Percentiles rank a stretch among this genome's conserved stretches.
These are phyloP conservation scores for Vimba vimba DNA, from an alignment of 2,113 vertebrate species.

Conservation along the genomic window DNA sequence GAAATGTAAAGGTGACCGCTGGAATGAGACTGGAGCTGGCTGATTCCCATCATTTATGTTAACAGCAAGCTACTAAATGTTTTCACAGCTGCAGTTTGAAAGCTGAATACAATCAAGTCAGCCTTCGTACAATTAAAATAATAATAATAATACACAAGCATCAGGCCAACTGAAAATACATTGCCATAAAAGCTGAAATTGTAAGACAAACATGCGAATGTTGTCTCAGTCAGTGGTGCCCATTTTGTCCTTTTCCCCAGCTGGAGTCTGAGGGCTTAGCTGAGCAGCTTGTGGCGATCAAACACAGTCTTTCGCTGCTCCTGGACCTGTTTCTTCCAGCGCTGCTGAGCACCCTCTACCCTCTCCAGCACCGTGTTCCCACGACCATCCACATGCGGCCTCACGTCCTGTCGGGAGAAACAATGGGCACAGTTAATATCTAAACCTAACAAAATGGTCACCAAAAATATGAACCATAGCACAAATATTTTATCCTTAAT, in stretches of 20 bases:
- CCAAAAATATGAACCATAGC: neutral
- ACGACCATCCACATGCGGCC: slow-evolving; percentile 66
- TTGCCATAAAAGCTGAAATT: slow-evolving; percentile 10
- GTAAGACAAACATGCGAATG: slow-evolving; percentile 10
- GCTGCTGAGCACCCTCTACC: slow-evolving; percentile 93
- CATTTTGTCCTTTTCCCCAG: neutral
- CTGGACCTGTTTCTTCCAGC: slow-evolving; percentile 97
- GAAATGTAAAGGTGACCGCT: neutral
- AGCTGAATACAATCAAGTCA: neutral
- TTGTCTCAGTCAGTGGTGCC: slow-evolving; percentile 9
- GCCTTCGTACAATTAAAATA: neutral
- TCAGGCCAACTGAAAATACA: neutral
- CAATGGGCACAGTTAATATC: slow-evolving; percentile 19
- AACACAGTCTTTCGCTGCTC: slow-evolving; percentile 96
- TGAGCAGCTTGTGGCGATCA: slow-evolving; percentile 96
- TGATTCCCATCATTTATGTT: neutral
- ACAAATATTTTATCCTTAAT: neutral
- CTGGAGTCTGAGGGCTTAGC: slow-evolving; percentile 70
- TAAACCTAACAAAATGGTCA: neutral
- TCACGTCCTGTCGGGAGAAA: slow-evolving; percentile 79
- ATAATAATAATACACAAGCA: neutral
- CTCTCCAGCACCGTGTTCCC: slow-evolving; percentile 91
- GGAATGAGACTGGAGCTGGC: neutral
- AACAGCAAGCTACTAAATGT: neutral
- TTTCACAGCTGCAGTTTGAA: neutral